Base-by-base conservation (phyloP, 2,888 invertebrate species). In the Hyles lineata region DNA sequence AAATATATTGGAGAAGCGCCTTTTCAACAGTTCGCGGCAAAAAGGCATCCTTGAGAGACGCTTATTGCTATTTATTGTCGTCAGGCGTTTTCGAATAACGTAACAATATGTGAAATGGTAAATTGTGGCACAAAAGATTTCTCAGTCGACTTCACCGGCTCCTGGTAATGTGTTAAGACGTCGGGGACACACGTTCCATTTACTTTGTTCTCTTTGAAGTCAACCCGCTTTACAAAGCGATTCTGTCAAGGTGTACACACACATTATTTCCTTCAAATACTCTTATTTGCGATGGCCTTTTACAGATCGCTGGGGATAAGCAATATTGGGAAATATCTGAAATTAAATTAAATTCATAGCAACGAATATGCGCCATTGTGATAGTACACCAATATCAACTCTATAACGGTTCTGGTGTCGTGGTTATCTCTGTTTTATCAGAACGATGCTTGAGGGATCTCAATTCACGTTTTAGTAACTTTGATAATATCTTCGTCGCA, bases 51-150 rank as follows among this genome's bases (percentile, higher is more conserved):
- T 71, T 72, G 52, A 77, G 76, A 25, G 72, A 50, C 69, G 67
- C 32, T 76, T 78, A 74, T 83, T 84, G 84, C 85, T 86, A 83
- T 87, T 87, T 80, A 79, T 82, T 84, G 78, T 75, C 76, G 77
- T 76, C 82, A 89, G 89, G 87, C 86, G 84, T 77, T 83, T 73
- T 32, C 71, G 76, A 81, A 81, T 81, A 74, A 81, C 70, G 74
- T 79, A 78, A 82, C 78, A 79, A 79, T 80, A 78, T 75, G 77
- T 70, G 58, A 74, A 77, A 75, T 78, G 75, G 76, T 79, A 83
- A 81, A 85, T 82, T 81, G 80, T 79, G 75, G 78, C 77, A 80
- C 82, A 81, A 83, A 83, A 78, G 77, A 72, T 78, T 74, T 71
- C 72, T 70, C 79, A 74, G 80, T 76, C 74, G 76, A 80, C 78